Base-by-base conservation (phyloP, 2,797 vertebrate genomes). In the Dryobates pubescens region DNA sequence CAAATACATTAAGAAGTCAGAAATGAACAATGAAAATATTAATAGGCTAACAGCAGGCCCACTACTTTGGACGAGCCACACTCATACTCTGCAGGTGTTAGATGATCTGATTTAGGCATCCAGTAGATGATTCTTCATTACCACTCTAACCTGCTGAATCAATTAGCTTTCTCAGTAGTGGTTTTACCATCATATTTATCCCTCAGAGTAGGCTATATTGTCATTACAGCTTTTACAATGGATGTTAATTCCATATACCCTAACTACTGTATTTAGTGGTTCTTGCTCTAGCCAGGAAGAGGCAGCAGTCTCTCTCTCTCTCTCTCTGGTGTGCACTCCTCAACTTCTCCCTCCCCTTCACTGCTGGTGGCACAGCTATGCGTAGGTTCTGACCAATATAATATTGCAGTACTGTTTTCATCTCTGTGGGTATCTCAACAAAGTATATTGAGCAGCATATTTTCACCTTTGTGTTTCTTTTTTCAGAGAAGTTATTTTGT, bases 111-210 rank as follows among this genome's bases (percentile, higher is more conserved):
- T 93, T 94, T 79, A 91, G 83, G 86, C 89, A 96, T 81, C 82
- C 82, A 86, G 83, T 68, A 90, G 87, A 87, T 74, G 79, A 83
- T 83, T 95, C 74, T 94, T 94, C 76, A 93, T 95, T 94, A 92
- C 91, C 62, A 32, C 92, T 96, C 90, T 89, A 96, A 88, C 84
- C 88, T 92, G 76, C 95, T 90, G 96, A 93, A 81, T 93, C 95
- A 97, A 96, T 96, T 91, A 93, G 24, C 56, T 32, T 77, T 87
- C 88, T 95, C 72, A 87, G 89, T 85, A 81, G 73, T 38, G 86
- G 16, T 59, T 72, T 63, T 85, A 63, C 70, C 43, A 4, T 51
- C 41, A 32, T 51, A 57, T 74, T 89, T 49, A 59, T 72, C 88
- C 92, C 95, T 88, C 22, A 20, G 91, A 79, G 75, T 9, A 71